Evolutionary conservation across 1,140 invertebrate genomes (phyloP).

Genomic region (Plodia interpunctella): DNA sequence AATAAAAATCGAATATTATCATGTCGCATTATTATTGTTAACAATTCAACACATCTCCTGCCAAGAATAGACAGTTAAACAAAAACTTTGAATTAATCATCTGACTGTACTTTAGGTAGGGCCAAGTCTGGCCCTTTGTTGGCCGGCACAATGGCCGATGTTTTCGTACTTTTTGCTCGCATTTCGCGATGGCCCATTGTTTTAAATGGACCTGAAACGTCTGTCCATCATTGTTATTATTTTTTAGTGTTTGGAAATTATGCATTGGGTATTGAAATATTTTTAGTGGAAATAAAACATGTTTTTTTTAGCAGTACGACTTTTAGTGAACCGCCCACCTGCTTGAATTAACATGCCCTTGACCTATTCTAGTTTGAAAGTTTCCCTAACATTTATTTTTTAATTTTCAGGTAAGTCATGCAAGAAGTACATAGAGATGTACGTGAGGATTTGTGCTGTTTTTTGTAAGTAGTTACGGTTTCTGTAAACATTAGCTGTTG

Average conservation of each 20-base stretch:
- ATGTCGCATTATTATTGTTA: no score
- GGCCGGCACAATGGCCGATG: conserved; percentile 15
- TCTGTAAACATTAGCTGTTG: no score
- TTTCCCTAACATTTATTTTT: conserved; percentile 3
- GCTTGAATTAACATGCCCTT: no score
- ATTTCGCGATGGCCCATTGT: conserved; percentile 4
- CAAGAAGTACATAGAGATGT: no score
- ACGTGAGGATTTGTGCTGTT: neutral
- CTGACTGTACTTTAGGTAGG: neutral
- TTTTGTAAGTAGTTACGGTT: neutral
- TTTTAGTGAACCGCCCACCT: neutral
- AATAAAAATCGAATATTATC: no score
- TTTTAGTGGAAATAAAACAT: neutral
- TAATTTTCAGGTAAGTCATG: conserved; percentile 31
- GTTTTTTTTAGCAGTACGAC: neutral
- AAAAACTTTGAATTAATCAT: neutral
- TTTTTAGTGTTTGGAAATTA: conserved; percentile 1
- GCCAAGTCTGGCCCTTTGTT: conserved; percentile 21
- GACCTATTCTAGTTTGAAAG: neutral
- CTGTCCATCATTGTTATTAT: conserved; percentile 5
- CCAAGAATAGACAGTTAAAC: neutral
- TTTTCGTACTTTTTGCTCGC: conserved; percentile 9
- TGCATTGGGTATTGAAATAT: neutral
- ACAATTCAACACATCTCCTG: no score
- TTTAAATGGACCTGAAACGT: neutral